Conservation (phyloP, 2,113 vertebrate species). For the Osmerus eperlanus region DNA sequence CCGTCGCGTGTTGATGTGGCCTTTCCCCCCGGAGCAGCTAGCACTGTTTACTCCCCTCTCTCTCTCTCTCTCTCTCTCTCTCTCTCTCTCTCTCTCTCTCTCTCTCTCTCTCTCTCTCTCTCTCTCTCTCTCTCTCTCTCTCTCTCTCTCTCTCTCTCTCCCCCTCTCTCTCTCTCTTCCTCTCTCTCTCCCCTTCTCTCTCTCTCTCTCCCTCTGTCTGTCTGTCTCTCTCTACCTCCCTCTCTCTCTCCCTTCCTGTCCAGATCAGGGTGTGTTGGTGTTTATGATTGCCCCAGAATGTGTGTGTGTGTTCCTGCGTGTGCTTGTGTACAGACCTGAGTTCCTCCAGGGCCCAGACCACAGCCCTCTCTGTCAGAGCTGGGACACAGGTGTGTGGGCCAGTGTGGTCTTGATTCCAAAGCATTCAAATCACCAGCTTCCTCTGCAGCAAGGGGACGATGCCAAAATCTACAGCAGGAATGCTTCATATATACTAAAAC, state of each 20-base stretch:
- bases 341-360: conserved; percentile 22
- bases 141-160: too few species aligned
- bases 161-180: too few species aligned
- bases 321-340: background rate
- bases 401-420: background rate
- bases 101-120: too few species aligned
- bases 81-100: background rate
- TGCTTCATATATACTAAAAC: too few species aligned
- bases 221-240: too few species aligned
- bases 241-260: too few species aligned
- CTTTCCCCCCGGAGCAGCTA: conserved; percentile 40
- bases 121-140: too few species aligned
- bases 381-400: conserved; percentile 14
- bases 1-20: conserved; percentile 50
- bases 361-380: conserved; percentile 8
- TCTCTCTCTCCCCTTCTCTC: too few species aligned
- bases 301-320: conserved; percentile 2
- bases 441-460: background rate
- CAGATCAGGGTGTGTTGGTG: conserved; percentile 7
- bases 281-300: background rate
- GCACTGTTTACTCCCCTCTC: conserved; percentile 31
- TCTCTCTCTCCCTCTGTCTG: too few species aligned
- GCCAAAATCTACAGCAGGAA: too few species aligned
- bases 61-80: too few species aligned
- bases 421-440: background rate